These are phyloP conservation scores for Piaya cayana DNA, from an alignment of 2,113 vertebrate genomes.

Conservation along the genomic window DNA sequence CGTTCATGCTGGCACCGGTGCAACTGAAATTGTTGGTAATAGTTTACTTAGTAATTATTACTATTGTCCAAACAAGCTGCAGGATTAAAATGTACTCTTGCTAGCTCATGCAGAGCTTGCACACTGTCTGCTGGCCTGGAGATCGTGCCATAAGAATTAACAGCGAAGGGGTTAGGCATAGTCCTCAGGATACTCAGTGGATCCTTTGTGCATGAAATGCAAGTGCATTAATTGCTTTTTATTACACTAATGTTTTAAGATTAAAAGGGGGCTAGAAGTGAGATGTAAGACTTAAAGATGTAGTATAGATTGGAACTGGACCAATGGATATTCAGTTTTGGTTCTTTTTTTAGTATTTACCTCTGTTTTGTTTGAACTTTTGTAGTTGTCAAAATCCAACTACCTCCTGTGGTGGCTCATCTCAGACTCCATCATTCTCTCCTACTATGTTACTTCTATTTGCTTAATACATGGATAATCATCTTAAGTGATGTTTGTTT, in stretches of 20 bases:
- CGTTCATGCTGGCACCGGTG: background rate
- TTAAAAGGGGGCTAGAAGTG: background rate
- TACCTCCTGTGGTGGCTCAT: background rate
- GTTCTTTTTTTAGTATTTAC: background rate
- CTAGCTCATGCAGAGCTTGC: background rate
- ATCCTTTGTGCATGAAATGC: background rate
- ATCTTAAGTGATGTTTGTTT: no score
- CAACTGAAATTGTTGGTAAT: background rate
- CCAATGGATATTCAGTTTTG: background rate
- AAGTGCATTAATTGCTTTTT: background rate
- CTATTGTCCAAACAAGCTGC: background rate
- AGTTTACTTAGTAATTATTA: background rate
- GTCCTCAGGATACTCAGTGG: rapidly evolving
- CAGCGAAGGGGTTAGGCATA: background rate
- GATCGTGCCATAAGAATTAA: background rate
- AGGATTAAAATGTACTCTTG: background rate
- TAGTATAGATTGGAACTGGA: background rate
- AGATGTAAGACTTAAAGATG: background rate
- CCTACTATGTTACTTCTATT: background rate
- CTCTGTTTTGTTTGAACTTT: background rate
- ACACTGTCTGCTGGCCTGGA: background rate
- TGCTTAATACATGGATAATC: background rate
- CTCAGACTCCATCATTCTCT: background rate
- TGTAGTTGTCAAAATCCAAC: background rate
- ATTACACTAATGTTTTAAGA: background rate